These are phyloP conservation scores for Manis javanica DNA, from an alignment of 2,797 vertebrate species.

Conservation along the genomic window DNA sequence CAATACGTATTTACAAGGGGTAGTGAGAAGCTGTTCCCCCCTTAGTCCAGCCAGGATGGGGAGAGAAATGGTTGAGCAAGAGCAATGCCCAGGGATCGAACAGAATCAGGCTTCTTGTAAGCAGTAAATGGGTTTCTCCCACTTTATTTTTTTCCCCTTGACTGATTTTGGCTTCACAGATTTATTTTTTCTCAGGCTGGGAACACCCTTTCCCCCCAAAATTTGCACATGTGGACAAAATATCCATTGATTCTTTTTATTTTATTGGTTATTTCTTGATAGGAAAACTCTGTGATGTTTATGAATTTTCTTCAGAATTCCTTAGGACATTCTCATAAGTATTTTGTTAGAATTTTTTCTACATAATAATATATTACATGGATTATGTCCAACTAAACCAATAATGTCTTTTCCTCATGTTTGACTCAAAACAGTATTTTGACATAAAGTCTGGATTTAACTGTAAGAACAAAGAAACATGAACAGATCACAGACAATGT, in stretches of 20 bases:
- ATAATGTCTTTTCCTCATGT: background rate
- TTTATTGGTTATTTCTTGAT: background rate
- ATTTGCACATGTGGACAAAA: background rate
- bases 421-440: background rate
- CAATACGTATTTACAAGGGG: too few species aligned
- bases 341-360: background rate
- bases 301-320: background rate
- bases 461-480: background rate
- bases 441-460: slow-evolving; percentile 4
- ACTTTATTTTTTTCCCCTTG: too few species aligned
- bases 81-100: too few species aligned
- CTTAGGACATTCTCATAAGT: background rate
- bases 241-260: background rate
- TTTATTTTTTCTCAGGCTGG: too few species aligned
- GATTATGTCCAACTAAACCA: background rate
- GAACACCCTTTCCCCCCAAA: too few species aligned
- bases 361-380: background rate
- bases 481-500: background rate
- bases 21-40: too few species aligned
- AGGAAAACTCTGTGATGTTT: background rate
- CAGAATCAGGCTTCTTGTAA: too few species aligned
- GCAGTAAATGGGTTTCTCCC: too few species aligned
- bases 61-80: too few species aligned
- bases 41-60: too few species aligned
- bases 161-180: too few species aligned